Percentiles rank a stretch among this genome's conserved stretches.
phyloP scores from a whole-genome alignment of 2,113 vertebrate genomes.

The Pteropus alecto region DNA sequence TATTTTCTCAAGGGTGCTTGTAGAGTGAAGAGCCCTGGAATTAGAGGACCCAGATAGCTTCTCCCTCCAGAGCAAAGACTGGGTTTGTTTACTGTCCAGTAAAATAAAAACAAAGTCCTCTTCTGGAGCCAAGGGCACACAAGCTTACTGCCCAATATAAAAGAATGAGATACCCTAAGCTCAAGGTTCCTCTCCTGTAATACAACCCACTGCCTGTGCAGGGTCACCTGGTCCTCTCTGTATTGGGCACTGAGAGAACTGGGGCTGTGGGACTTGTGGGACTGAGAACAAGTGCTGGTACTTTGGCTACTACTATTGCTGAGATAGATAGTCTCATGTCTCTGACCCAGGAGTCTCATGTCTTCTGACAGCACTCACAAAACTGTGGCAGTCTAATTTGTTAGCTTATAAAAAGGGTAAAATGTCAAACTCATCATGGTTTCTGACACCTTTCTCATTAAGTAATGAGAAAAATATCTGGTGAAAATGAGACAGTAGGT shows the following conservation, averaged over 20 bases:
- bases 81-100: neutral
- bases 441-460: neutral
- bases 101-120: neutral
- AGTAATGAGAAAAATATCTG: neutral
- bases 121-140: neutral
- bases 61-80: neutral
- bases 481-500: neutral
- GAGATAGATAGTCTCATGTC: neutral
- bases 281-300: neutral
- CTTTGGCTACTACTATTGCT: neutral
- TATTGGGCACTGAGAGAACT: fast-evolving
- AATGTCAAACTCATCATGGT: neutral
- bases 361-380: neutral
- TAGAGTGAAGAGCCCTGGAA: neutral
- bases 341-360: neutral
- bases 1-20: neutral
- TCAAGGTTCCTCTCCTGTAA: neutral
- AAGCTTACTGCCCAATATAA: neutral
- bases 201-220: neutral
- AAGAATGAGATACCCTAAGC: neutral
- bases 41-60: neutral
- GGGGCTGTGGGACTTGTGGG: neutral
- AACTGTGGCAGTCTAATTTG: neutral
- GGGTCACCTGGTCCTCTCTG: neutral
- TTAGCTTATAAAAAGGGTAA: neutral